A percentile compares a stretch with the other conserved stretches of the same genome.
Evolutionary conservation across 2,797 vertebrate species (phyloP).

Genomic region (Aythya fuligula): DNA sequence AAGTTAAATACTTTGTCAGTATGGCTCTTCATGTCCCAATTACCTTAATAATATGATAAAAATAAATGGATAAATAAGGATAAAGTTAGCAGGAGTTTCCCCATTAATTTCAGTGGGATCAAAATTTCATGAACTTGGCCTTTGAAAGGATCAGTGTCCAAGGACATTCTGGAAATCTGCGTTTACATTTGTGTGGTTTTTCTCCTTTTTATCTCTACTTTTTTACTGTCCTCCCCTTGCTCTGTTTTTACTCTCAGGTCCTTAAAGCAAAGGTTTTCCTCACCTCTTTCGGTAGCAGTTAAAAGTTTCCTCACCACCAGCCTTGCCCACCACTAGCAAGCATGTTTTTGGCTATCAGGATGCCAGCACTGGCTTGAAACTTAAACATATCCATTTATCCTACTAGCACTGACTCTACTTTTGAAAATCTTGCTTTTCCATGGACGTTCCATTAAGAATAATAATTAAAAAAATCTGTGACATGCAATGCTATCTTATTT

Average conservation of each 20-base stretch:
- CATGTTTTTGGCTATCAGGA: background rate
- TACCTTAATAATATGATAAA: background rate
- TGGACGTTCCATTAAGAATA: background rate
- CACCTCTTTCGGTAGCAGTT: background rate
- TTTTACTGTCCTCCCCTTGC: background rate
- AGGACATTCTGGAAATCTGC: background rate
- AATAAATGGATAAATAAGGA: background rate
- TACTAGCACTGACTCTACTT: background rate
- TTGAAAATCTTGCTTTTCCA: background rate
- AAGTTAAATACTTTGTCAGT: background rate
- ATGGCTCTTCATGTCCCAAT: background rate
- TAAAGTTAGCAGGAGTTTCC: background rate
- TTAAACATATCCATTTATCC: background rate
- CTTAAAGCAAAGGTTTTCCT: background rate
- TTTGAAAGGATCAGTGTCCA: background rate
- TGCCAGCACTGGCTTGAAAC: background rate
- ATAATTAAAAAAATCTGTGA: background rate
- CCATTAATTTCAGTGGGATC: background rate
- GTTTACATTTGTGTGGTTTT: background rate
- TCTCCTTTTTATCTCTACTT: background rate
- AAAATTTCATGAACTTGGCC: background rate
- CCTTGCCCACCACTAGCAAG: background rate
- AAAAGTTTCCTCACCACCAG: background rate
- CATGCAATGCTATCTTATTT: background rate
- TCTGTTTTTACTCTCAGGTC: background rate